A percentile compares a stretch with the other conserved stretches of the same genome.
Evolutionary conservation across 1,140 invertebrate genomes (phyloP).

Genomic region (Drosophila kohkoa): DNA sequence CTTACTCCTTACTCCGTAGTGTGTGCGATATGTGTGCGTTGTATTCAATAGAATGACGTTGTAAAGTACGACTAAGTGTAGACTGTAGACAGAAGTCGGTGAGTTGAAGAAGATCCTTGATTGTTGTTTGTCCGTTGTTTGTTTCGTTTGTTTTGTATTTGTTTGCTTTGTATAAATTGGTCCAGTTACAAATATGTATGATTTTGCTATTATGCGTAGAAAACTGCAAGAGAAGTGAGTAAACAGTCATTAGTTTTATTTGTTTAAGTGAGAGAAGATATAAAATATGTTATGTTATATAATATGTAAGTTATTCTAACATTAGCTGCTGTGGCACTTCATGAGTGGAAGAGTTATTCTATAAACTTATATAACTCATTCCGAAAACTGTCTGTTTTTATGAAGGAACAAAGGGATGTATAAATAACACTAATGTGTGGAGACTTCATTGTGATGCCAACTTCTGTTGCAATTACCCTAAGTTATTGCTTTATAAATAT

Average conservation of each 20-base stretch:
- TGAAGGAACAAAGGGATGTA: too few species aligned
- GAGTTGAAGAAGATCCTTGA: slow-evolving; percentile 29
- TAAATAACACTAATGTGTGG: too few species aligned
- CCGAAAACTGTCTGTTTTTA: too few species aligned
- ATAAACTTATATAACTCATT: too few species aligned
- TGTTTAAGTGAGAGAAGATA: background rate
- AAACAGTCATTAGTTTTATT: background rate
- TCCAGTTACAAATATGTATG: slow-evolving; percentile 68
- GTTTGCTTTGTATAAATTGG: slow-evolving; percentile 68
- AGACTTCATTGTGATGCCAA: too few species aligned
- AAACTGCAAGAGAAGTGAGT: slow-evolving; percentile 9
- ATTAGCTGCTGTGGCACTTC: background rate
- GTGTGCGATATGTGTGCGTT: slow-evolving; percentile 36
- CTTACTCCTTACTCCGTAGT: background rate
- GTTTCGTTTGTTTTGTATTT: slow-evolving; percentile 16
- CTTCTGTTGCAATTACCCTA: too few species aligned
- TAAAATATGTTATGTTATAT: too few species aligned
- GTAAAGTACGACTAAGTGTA: slow-evolving; percentile 35
- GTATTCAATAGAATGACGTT: slow-evolving; percentile 45
- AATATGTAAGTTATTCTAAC: background rate
- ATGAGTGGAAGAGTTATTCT: too few species aligned
- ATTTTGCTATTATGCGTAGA: slow-evolving; percentile 33
- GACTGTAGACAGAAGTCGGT: slow-evolving; percentile 34
- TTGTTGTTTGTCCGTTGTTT: slow-evolving; percentile 34
- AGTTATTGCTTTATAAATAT: too few species aligned